Evolutionary conservation across 2,797 vertebrate genomes (phyloP).

Genomic region (Tachyglossus aculeatus): DNA sequence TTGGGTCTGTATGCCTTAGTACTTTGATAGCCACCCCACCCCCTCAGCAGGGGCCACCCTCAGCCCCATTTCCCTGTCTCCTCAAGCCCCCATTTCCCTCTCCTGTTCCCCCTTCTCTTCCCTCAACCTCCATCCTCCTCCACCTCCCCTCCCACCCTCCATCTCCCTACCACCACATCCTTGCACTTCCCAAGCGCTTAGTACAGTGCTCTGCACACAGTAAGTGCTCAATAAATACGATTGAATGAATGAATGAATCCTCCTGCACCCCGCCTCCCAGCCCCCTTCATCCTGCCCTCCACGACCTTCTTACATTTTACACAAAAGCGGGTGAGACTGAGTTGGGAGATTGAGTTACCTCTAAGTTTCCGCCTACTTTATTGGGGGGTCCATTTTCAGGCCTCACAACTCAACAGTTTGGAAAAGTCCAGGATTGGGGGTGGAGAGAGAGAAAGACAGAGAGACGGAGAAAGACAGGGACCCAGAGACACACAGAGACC

Average conservation of each 20-base stretch:
- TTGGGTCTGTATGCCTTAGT: too few species aligned
- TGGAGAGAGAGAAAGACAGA: neutral
- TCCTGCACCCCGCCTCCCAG: neutral
- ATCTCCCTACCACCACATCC: neutral
- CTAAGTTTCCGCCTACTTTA: neutral
- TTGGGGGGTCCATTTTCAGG: slow-evolving; percentile 14
- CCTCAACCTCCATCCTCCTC: neutral
- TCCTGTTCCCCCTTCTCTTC: neutral
- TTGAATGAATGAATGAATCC: too few species aligned
- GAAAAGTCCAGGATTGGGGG: rapidly evolving
- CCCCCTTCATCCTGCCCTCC: neutral
- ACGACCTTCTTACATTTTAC: slow-evolving; percentile 30
- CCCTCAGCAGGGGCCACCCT: too few species aligned
- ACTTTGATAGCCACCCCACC: too few species aligned
- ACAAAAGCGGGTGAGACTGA: neutral
- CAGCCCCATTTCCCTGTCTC: neutral
- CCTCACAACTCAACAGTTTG: neutral
- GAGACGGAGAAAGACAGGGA: too few species aligned
- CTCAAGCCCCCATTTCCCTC: neutral
- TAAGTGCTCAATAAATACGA: too few species aligned
- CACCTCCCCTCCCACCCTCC: neutral
- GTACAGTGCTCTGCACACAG: too few species aligned
- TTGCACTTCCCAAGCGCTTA: too few species aligned
- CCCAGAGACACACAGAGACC: too few species aligned
- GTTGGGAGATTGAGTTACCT: slow-evolving; percentile 20